phyloP scores from a whole-genome alignment of 2,797 vertebrate genomes.

The Sternotherus odoratus region DNA sequence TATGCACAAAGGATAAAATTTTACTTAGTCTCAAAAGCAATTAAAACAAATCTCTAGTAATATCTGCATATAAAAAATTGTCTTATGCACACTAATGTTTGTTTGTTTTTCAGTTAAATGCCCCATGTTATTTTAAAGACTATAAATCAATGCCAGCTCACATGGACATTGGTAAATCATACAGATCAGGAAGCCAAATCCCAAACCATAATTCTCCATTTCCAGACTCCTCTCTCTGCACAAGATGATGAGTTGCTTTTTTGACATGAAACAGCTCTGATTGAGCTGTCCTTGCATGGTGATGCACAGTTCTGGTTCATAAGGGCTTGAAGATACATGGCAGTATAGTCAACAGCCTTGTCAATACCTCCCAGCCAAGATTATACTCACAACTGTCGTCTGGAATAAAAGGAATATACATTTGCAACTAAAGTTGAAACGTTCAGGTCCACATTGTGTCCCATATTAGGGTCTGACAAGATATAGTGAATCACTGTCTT shows the following conservation, averaged over 20 bases:
- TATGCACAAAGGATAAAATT: conserved; percentile 26
- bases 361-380: conserved; percentile 41
- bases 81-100: background rate
- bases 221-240: conserved; percentile 18
- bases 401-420: conserved; percentile 25
- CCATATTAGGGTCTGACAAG: conserved; percentile 1
- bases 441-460: background rate
- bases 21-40: conserved; percentile 25
- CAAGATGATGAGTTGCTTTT: conserved; percentile 18
- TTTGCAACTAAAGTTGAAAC: conserved; percentile 50
- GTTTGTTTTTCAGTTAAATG: conserved; percentile 33
- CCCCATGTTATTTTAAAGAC: conserved; percentile 31
- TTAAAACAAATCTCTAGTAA: conserved; percentile 21
- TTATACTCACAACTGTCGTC: conserved; percentile 35
- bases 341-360: conserved; percentile 24
- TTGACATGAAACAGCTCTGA: background rate
- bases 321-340: conserved; percentile 19
- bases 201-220: conserved; percentile 29
- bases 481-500: background rate
- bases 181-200: conserved; percentile 23
- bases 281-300: background rate
- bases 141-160: conserved; percentile 33
- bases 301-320: conserved; percentile 5
- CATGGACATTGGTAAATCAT: conserved; percentile 39
- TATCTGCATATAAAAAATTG: conserved; percentile 28